Evolutionary conservation across 2,797 vertebrate genomes (phyloP), one percentile per base, ranked within the genome.

Genomic region (Erethizon dorsatum): DNA sequence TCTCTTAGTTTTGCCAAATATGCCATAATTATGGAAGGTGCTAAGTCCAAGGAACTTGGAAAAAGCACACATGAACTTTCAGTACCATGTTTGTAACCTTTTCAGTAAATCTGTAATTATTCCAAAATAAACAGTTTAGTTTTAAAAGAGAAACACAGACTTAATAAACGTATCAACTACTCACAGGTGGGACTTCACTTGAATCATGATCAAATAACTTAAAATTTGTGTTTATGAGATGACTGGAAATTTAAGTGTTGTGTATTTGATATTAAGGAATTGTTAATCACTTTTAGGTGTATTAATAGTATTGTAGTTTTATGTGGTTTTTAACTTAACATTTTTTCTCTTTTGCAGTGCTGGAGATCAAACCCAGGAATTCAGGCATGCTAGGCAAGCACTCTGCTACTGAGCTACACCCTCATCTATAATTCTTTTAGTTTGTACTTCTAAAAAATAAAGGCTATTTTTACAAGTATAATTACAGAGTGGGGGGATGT

Each of bases 81-180:
- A 33, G 45, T 69, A 73, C 20, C 86, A 0, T 28, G 13, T 86
- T 86, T 86, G 20, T 73, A 96, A 56, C 31, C 56, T 85, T 71
- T 82, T 90, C 37, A 52, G 33, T 26, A 83, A 92, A 63, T 61
- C 88, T 84, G 61, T 2, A 78, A 37, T 52, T 80, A 65, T 65
- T 94, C 37, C 65, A 83, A 90, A 93, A 80, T 87, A 79, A 96
- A 90, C 69, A 89, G 47, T 87, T 94, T 83, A 52, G 89, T 87
- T 89, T 94, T 54, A 71, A 94, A 75, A 93, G 50, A 80, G 28
- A 87, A 77, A 90, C 11, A 83, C 24, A 90, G 13, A 92, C 22
- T 88, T 93, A 84, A 67, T 15, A 95, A 93, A 82, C 47, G 47
- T 84, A 65, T 78, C 57, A 90, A n/a, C 41, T 14, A 85, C 52